Evolutionary conservation across 2,888 invertebrate genomes (phyloP).

Genomic region (Cheilosia scutellata): DNA sequence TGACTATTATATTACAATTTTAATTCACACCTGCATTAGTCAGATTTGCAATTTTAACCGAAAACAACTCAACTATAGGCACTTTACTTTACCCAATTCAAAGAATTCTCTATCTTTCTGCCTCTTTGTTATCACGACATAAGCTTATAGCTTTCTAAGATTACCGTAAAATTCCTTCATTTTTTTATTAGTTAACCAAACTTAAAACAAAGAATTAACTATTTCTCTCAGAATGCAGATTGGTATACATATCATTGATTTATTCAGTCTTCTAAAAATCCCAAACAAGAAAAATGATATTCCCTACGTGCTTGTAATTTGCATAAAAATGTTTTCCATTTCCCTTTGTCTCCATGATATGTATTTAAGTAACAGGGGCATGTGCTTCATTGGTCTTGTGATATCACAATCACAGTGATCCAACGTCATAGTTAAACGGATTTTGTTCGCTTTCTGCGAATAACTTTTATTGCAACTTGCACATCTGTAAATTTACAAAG

Average conservation of each 20-base stretch:
- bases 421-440: conserved; percentile 1
- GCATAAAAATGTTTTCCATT: neutral
- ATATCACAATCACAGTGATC: neutral
- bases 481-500: neutral
- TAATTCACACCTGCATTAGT: conserved; percentile 31
- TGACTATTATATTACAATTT: neutral
- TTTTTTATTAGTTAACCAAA: neutral
- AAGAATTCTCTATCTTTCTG: neutral
- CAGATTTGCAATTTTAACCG: conserved; percentile 1
- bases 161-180: conserved; percentile 11
- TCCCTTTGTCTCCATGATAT: conserved; percentile 35
- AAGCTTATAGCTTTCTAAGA: conserved; percentile 12
- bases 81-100: too few species aligned
- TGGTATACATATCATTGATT: neutral
- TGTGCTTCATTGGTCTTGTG: conserved; percentile 12
- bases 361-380: conserved; percentile 13
- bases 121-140: conserved; percentile 28
- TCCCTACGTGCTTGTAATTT: neutral
- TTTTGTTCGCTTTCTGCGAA: conserved; percentile 3
- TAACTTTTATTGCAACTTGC: neutral
- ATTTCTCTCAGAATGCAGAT: conserved; percentile 4
- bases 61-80: too few species aligned
- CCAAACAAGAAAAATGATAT: neutral
- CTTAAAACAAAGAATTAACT: conserved; percentile 26
- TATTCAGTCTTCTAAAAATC: conserved; percentile 22